Evolutionary conservation across 2,113 vertebrate species (phyloP).

Genomic region (Turdus rufiventris): DNA sequence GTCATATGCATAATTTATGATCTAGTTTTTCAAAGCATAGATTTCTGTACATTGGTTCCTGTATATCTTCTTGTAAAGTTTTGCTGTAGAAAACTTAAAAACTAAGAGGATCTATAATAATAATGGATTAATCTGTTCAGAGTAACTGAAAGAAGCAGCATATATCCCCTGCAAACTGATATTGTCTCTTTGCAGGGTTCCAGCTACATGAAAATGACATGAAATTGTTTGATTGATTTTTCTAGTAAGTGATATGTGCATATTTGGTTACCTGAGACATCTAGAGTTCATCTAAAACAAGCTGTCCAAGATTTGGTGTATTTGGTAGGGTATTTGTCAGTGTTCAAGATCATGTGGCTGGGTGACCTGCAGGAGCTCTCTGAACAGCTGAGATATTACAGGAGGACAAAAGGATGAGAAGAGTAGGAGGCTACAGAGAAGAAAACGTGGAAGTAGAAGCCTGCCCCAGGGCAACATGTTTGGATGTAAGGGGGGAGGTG

Average conservation of each 20-base stretch:
- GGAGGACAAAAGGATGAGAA: background rate
- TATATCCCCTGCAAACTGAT: background rate
- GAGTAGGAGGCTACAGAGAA: background rate
- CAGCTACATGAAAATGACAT: background rate
- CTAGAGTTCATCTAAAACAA: background rate
- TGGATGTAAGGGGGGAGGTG: background rate
- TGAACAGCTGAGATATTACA: background rate
- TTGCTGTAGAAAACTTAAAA: background rate
- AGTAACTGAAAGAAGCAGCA: background rate
- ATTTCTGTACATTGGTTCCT: background rate
- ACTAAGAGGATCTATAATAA: background rate
- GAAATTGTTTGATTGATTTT: background rate
- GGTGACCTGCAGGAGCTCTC: background rate
- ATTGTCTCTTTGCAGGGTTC: background rate
- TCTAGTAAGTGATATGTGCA: background rate
- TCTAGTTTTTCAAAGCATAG: background rate
- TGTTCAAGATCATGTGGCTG: background rate
- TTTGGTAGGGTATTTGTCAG: background rate
- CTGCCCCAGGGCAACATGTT: background rate
- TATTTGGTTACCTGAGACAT: background rate
- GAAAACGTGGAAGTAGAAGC: background rate
- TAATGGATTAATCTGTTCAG: background rate
- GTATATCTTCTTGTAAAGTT: background rate
- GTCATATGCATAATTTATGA: constrained; percentile 2
- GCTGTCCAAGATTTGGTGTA: background rate